These are phyloP conservation scores for Lagocephalus sceleratus DNA, from an alignment of 2,797 vertebrate genomes.

Conservation along the genomic window DNA sequence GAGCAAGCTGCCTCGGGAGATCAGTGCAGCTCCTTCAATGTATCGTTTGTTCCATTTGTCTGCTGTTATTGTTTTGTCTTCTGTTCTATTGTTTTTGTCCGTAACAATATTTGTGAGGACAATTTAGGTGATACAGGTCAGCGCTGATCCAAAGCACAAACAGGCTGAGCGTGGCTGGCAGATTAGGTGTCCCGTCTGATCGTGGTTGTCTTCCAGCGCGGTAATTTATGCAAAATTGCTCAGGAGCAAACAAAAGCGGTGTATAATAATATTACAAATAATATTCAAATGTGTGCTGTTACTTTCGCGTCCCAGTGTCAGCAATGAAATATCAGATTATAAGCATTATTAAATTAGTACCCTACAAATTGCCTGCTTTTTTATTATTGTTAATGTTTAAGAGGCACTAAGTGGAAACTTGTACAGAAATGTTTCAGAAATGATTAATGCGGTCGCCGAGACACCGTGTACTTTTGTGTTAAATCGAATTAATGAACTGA, in stretches of 20 bases:
- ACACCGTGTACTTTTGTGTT: not conserved
- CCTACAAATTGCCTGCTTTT: not conserved
- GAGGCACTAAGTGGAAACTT: not conserved
- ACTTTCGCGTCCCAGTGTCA: not conserved
- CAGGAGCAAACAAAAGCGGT: not conserved
- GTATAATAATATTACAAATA: not conserved
- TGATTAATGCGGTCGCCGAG: not conserved
- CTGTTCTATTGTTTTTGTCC: not conserved
- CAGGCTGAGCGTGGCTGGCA: not conserved
- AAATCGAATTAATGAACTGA: not conserved
- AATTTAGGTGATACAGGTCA: not conserved
- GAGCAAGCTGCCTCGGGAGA: slow-evolving; percentile 49
- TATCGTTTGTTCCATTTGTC: slow-evolving; percentile 1
- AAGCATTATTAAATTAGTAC: not conserved
- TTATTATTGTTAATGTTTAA: not conserved
- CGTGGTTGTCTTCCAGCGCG: not conserved
- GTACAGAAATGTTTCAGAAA: not conserved
- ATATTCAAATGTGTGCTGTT: too few species aligned
- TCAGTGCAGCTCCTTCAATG: slow-evolving; percentile 19
- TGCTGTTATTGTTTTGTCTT: slow-evolving; percentile 5
- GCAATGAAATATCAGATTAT: not conserved
- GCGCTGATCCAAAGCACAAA: not conserved
- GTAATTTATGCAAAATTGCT: not conserved
- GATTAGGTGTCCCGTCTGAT: not conserved
- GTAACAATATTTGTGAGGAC: not conserved